Percentiles rank a stretch among this genome's conserved stretches.
Conservation (phyloP, 2,113 vertebrate species). For the Rhombomys opimus region DNA sequence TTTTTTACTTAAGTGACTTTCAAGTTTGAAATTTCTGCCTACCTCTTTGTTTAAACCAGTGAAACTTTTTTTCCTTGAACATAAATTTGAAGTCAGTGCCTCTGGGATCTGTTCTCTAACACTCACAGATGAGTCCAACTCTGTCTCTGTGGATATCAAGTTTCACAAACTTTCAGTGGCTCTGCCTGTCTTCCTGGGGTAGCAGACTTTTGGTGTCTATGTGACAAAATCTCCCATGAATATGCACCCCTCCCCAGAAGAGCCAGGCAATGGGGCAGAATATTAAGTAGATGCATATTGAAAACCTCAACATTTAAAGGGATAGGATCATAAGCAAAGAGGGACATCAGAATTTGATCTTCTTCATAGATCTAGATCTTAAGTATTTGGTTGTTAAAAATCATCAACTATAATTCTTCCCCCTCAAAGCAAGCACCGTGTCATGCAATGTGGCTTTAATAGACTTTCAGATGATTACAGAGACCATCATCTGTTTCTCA, state of each 20-base stretch:
- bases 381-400: conserved; percentile 44
- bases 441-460: conserved; percentile 21
- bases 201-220: neutral
- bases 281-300: neutral
- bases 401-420: neutral
- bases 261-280: neutral
- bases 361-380: neutral
- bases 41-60: neutral
- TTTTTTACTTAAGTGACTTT: conserved; percentile 32
- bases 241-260: neutral
- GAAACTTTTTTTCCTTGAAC: neutral
- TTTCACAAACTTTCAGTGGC: neutral
- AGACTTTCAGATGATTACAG: neutral
- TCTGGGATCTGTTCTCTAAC: neutral
- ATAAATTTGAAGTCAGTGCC: neutral
- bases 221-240: too few species aligned
- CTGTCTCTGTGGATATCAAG: neutral
- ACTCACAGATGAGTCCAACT: neutral
- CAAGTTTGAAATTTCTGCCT: neutral
- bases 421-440: conserved; percentile 1
- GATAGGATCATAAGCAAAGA: neutral
- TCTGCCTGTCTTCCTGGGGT: neutral
- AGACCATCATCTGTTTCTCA: conserved; percentile 13
- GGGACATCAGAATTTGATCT: neutral
- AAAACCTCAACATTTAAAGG: neutral